A percentile compares a stretch with the other conserved stretches of the same genome.
Conservation (phyloP, 2,797 vertebrate species). For the Geotrypetes seraphini region DNA sequence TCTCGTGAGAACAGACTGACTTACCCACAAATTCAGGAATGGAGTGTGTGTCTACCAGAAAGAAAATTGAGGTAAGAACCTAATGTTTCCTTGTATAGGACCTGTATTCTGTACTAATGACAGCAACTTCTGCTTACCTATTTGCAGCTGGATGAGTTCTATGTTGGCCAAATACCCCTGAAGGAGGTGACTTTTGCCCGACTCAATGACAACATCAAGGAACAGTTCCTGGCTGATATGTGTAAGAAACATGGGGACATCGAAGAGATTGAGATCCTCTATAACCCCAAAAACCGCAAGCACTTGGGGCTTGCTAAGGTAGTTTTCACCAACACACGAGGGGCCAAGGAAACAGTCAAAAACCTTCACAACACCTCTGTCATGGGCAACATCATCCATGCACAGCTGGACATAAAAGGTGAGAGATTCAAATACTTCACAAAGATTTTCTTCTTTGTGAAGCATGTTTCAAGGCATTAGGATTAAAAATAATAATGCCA, state of each 20-base stretch:
- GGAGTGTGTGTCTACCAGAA: too few species aligned
- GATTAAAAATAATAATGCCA: too few species aligned
- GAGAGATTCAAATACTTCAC: too few species aligned
- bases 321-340: constrained; percentile 81
- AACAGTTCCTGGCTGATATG: constrained; percentile 86
- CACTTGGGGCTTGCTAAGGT: constrained; percentile 84
- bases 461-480: too few species aligned
- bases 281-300: constrained; percentile 85
- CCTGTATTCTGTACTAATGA: neutral
- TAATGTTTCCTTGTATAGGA: too few species aligned
- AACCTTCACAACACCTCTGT: constrained; percentile 86
- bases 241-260: constrained; percentile 85
- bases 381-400: constrained; percentile 93
- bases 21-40: too few species aligned
- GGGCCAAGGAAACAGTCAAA: constrained; percentile 83
- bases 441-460: too few species aligned
- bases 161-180: constrained; percentile 81
- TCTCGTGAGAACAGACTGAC: too few species aligned
- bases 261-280: constrained; percentile 86
- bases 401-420: constrained; percentile 89
- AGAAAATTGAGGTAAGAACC: too few species aligned
- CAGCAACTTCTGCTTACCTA: neutral
- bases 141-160: constrained; percentile 80
- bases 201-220: constrained; percentile 88
- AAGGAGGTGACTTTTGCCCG: constrained; percentile 90